Conservation (phyloP, 2,113 vertebrate species). For the Cinclus cinclus region DNA sequence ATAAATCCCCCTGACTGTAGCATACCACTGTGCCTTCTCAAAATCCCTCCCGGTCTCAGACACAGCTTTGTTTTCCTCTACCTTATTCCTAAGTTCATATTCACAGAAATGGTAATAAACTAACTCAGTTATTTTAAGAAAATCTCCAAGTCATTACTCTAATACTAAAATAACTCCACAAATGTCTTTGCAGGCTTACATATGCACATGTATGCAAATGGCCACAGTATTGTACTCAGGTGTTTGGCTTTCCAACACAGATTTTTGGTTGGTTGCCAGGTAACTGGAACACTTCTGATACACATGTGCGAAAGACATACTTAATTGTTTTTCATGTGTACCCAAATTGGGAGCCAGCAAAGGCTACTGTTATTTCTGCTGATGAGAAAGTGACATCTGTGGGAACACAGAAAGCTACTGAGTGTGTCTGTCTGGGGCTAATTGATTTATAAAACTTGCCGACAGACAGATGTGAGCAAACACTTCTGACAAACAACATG, state of each 20-base stretch:
- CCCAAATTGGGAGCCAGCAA: background rate
- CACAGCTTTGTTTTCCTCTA: background rate
- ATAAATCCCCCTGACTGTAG: background rate
- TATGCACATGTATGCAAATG: background rate
- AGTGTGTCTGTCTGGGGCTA: slow-evolving; percentile 63
- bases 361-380: slow-evolving; percentile 23
- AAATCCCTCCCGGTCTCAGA: background rate
- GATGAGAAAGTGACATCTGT: slow-evolving; percentile 67
- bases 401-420: slow-evolving; percentile 54
- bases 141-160: background rate
- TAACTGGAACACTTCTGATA: slow-evolving; percentile 36
- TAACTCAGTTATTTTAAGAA: background rate
- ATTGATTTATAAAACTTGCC: slow-evolving; percentile 70
- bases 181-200: background rate
- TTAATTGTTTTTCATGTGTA: slow-evolving; percentile 39
- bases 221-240: background rate
- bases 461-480: slow-evolving; percentile 65
- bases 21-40: background rate
- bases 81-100: background rate
- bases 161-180: background rate
- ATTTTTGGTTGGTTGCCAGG: slow-evolving; percentile 49
- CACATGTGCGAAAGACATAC: slow-evolving; percentile 9
- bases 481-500: slow-evolving; percentile 41
- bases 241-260: background rate
- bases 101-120: background rate